Percentiles rank a stretch among this genome's conserved stretches.
These are phyloP conservation scores for Ondatra zibethicus DNA, from an alignment of 2,113 vertebrate genomes.

Conservation along the genomic window DNA sequence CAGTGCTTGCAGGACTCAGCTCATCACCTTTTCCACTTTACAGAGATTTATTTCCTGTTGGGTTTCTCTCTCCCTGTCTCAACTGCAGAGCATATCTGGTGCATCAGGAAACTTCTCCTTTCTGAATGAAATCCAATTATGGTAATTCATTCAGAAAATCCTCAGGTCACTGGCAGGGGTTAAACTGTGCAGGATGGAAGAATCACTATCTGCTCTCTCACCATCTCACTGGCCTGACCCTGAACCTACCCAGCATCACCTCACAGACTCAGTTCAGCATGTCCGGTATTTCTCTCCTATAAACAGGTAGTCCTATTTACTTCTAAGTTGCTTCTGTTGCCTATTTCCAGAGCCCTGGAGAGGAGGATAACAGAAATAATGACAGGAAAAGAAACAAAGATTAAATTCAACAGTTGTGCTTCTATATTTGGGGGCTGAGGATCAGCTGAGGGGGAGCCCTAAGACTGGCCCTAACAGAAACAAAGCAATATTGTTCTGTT, in stretches of 20 bases:
- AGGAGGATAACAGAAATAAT: conserved; percentile 16
- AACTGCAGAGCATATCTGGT: conserved; percentile 52
- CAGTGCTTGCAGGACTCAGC: conserved; percentile 66
- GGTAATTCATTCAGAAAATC: conserved; percentile 79
- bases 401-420: conserved; percentile 46
- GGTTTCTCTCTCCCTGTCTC: conserved; percentile 58
- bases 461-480: not conserved
- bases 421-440: conserved; percentile 14
- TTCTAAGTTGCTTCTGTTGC: conserved; percentile 48
- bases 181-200: conserved; percentile 37
- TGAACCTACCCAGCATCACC: conserved; percentile 36
- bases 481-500: not conserved
- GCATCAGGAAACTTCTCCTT: conserved; percentile 59
- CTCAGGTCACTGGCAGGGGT: conserved; percentile 50
- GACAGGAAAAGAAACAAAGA: conserved; percentile 52
- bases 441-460: not conserved
- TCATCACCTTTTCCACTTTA: conserved; percentile 77
- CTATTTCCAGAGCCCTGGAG: conserved; percentile 3
- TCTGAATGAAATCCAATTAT: conserved; percentile 73
- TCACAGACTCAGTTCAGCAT: not conserved
- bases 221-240: not conserved
- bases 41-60: conserved; percentile 79
- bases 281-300: conserved; percentile 20
- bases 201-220: not conserved
- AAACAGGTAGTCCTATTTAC: conserved; percentile 29